Conservation (phyloP, 1,140 invertebrate species). For the Coptotermes formosanus region DNA sequence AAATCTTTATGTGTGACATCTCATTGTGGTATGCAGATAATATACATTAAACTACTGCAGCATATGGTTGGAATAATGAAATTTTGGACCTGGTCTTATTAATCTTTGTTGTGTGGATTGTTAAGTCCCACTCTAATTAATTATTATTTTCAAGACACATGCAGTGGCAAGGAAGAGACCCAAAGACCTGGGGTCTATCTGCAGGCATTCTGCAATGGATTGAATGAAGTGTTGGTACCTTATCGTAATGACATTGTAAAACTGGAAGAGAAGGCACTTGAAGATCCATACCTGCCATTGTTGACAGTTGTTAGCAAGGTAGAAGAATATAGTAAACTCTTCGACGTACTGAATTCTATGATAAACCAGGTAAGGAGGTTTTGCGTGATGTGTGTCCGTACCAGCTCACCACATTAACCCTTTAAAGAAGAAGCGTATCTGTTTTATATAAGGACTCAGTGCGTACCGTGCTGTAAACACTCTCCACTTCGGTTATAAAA, state of each 20-base stretch:
- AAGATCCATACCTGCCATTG: slow-evolving; percentile 54
- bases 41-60: too few species aligned
- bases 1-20: background rate
- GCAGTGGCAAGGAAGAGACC: background rate
- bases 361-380: slow-evolving; percentile 48
- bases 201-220: slow-evolving; percentile 58
- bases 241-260: slow-evolving; percentile 55
- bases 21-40: too few species aligned
- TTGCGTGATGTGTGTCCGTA: background rate
- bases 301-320: slow-evolving; percentile 53
- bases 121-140: background rate
- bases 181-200: slow-evolving; percentile 54
- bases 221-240: slow-evolving; percentile 56
- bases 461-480: too few species aligned
- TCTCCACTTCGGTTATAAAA: too few species aligned
- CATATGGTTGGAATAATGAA: too few species aligned
- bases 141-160: background rate
- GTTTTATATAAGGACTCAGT: too few species aligned
- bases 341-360: slow-evolving; percentile 54
- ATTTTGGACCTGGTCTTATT: background rate
- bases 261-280: slow-evolving; percentile 54
- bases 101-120: background rate
- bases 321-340: slow-evolving; percentile 53
- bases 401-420: too few species aligned
- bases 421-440: too few species aligned